Evolutionary conservation across 2,888 invertebrate species (phyloP).

Genomic region (Spatulosminthurus flaviceps): DNA sequence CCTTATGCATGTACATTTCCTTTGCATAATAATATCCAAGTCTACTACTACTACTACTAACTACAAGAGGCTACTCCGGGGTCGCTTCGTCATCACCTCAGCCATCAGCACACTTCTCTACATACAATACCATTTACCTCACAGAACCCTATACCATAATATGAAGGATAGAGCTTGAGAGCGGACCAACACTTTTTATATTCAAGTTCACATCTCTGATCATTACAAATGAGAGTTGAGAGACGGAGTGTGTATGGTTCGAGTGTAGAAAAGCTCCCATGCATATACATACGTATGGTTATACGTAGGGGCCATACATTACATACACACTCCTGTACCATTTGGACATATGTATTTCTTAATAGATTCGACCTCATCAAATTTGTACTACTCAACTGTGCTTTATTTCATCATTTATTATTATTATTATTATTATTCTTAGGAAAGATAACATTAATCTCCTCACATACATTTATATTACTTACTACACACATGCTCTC

Average conservation of each 20-base stretch:
- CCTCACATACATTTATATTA: background rate
- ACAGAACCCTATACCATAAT: background rate
- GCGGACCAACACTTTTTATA: conserved; percentile 32
- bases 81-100: background rate
- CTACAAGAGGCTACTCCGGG: conserved; percentile 1
- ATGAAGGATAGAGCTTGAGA: too few species aligned
- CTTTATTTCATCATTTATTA: conserved; percentile 48
- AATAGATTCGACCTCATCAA: conserved; percentile 51
- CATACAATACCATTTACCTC: background rate
- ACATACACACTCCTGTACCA: background rate
- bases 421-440: conserved; percentile 48
- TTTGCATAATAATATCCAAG: background rate
- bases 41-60: background rate
- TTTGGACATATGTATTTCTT: conserved; percentile 10
- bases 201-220: conserved; percentile 41
- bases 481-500: background rate
- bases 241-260: background rate
- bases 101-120: background rate
- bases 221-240: conserved; percentile 31
- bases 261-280: background rate
- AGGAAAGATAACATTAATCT: conserved; percentile 44
- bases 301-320: background rate
- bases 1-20: too few species aligned
- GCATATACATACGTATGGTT: background rate
- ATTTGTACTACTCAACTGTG: conserved; percentile 46